Conservation (phyloP, 2,888 invertebrate genomes). For the Phrixothrix hirtus region DNA sequence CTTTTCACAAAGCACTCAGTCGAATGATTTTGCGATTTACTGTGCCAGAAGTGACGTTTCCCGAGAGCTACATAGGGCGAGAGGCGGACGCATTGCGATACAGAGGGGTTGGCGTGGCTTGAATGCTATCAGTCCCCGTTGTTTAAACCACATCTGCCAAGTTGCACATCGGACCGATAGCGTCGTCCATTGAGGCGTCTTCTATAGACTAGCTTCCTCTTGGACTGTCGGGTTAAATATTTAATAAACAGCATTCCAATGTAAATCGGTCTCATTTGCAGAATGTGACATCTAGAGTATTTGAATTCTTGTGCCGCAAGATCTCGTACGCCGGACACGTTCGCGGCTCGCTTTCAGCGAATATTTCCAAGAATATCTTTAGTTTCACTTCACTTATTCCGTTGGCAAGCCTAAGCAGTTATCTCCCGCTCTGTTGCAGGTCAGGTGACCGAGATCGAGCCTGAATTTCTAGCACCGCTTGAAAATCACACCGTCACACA, state of each 20-base stretch:
- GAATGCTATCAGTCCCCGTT: conserved; percentile 49
- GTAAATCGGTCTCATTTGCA: conserved; percentile 53
- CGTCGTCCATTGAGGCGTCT: conserved; percentile 34
- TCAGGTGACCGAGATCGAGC: conserved; percentile 71
- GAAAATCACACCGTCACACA: conserved; percentile 87
- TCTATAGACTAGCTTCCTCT: conserved; percentile 26
- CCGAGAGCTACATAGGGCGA: conserved; percentile 48
- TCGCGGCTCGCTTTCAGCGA: conserved; percentile 50
- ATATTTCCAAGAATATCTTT: conserved; percentile 55
- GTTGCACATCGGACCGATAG: conserved; percentile 45
- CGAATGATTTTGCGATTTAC: conserved; percentile 48
- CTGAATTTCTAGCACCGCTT: conserved; percentile 81
- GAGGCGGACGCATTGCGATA: conserved; percentile 41
- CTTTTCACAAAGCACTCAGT: conserved; percentile 51
- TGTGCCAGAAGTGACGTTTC: conserved; percentile 48
- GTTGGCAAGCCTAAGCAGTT: conserved; percentile 49
- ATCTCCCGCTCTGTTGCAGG: conserved; percentile 60
- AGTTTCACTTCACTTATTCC: conserved; percentile 55
- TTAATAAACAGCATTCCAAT: conserved; percentile 55
- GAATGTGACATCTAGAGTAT: conserved; percentile 52
- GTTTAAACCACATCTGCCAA: conserved; percentile 51
- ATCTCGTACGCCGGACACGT: conserved; percentile 54
- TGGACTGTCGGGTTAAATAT: conserved; percentile 48
- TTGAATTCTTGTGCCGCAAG: conserved; percentile 50
- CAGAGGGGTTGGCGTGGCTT: conserved; percentile 39